Base-by-base conservation (phyloP, 1,140 invertebrate species). In the Nebria ingens region DNA sequence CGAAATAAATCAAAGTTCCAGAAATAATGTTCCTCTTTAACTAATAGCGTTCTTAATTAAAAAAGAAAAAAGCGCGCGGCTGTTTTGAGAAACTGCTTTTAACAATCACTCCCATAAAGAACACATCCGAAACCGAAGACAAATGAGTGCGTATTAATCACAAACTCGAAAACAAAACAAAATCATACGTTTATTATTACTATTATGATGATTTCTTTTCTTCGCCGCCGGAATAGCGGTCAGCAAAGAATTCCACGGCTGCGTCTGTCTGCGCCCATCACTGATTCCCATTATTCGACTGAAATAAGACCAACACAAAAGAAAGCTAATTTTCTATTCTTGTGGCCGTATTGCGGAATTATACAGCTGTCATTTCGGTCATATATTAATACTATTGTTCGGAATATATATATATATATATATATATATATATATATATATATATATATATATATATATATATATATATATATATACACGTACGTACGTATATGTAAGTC, bases 291-390 rank as follows among this genome's bases (percentile, higher is more conserved):
- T 13, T 6, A 29, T 6, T n/a, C n/a, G 40, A 45, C 6, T 17
- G 9, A 17, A 17, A 45, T 11, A 17, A 12, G 6, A 45, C 6
- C 40, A 17, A 4, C 17, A 45, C 40, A 45, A 45, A 45, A 17
- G 40, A 45, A 45, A 45, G 40, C 17, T 45, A 45, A 45, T 45
- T 45, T 45, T 45, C 40, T 45, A 45, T 45, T 45, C 40, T 45
- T 45, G 17, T 45, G 40, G 40, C 25, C 9, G 40, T 45, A 45
- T 45, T 45, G 40, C 40, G 40, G 40, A 45, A 45, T 45, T 45
- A 45, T 45, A 45, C 40, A 45, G 40, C 40, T 45, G 40, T 45
- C 40, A 45, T 17, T 45, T 45, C 40, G 40, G 6, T 45, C 40
- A 45, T 45, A 45, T 45, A 45, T 45, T 45, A 45, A 45, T 45